Percentiles rank a stretch among this genome's conserved stretches.
These are phyloP conservation scores for Rotaria sp. DNA, from an alignment of 2,888 invertebrate species.

Conservation along the genomic window DNA sequence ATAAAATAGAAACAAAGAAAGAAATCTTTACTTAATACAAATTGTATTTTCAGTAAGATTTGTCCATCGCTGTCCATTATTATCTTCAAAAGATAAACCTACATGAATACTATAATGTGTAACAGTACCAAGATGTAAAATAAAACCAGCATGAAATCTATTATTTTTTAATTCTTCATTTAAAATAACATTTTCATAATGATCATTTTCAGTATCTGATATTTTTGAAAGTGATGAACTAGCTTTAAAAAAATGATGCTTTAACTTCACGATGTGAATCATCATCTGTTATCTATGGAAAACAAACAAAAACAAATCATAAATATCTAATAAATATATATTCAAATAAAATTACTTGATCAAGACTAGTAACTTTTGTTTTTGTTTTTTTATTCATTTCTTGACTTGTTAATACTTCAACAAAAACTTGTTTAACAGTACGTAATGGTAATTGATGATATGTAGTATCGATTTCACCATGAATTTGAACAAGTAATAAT, in stretches of 20 bases:
- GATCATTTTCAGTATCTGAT: background rate
- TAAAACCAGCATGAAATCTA: constrained; percentile 1
- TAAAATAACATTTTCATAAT: background rate
- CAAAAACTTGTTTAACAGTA: background rate
- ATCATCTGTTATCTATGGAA: background rate
- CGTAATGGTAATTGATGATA: background rate
- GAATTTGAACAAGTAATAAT: background rate
- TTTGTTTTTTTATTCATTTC: background rate
- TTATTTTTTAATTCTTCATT: background rate
- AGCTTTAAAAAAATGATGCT: background rate
- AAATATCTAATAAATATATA: background rate
- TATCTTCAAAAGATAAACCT: background rate
- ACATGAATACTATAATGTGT: background rate
- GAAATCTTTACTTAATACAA: background rate
- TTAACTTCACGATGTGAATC: background rate
- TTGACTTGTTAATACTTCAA: background rate
- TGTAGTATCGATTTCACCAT: background rate
- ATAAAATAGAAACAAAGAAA: no score
- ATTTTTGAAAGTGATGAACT: background rate
- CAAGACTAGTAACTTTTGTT: background rate
- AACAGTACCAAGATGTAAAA: background rate
- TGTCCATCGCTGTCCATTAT: background rate
- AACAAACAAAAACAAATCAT: background rate
- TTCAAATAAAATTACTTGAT: background rate
- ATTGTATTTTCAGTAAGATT: background rate